Conservation (phyloP, 2,113 vertebrate species). For the Acrocephalus kingi region DNA sequence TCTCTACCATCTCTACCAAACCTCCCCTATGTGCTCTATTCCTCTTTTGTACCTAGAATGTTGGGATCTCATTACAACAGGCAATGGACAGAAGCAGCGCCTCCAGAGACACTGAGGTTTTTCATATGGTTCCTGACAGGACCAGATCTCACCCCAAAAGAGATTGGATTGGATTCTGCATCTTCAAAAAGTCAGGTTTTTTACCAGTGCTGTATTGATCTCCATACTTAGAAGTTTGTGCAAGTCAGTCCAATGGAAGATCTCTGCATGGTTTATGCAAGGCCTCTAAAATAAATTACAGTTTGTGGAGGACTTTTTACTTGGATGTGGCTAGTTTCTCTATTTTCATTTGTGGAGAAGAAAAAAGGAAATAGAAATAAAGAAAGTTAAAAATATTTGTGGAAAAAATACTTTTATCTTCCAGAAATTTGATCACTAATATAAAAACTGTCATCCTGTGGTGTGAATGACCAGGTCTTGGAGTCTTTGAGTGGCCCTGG, state of each 20-base stretch:
- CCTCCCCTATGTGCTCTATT: background rate
- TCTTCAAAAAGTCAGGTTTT: background rate
- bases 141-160: background rate
- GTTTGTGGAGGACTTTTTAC: background rate
- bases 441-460: background rate
- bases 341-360: background rate
- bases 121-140: background rate
- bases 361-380: accelerated
- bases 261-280: background rate
- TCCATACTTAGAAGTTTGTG: background rate
- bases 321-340: accelerated
- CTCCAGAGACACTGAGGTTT: background rate
- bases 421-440: background rate
- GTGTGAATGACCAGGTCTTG: background rate
- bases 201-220: background rate
- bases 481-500: background rate
- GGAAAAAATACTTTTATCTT: background rate
- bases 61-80: background rate
- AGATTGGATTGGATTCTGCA: background rate
- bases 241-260: background rate
- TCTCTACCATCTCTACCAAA: background rate
- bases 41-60: background rate
- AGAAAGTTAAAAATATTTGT: background rate
- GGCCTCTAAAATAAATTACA: background rate
- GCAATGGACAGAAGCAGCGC: background rate